phyloP scores from a whole-genome alignment of 2,888 invertebrate genomes.

The Tiphia femorata region DNA sequence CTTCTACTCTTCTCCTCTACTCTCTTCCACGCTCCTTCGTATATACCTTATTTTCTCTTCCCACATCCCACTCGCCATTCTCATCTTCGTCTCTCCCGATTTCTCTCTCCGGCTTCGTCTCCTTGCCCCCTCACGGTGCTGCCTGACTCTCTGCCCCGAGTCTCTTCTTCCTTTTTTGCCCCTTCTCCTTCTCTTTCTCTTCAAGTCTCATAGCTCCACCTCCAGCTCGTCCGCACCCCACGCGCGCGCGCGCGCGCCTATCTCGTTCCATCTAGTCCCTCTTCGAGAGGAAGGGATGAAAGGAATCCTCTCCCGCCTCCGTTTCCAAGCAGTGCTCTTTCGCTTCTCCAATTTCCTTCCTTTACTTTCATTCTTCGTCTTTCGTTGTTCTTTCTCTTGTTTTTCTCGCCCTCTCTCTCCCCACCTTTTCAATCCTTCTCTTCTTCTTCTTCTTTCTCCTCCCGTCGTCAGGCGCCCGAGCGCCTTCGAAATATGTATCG shows the following conservation, averaged over 20 bases:
- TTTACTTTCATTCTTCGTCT: too few relatives aligned
- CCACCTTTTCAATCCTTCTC: too few relatives aligned
- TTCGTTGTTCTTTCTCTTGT: conserved; percentile 5
- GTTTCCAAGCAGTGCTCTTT: conserved; percentile 34
- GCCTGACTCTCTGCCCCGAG: too few relatives aligned
- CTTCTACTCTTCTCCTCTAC: conserved; percentile 6
- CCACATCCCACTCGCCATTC: conserved; percentile 8
- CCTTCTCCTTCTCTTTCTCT: neutral
- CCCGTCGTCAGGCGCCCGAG: conserved; percentile 20
- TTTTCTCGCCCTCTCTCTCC: conserved; percentile 16
- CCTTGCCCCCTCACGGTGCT: too few relatives aligned
- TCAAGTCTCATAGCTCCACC: conserved; percentile 5
- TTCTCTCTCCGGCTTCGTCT: neutral
- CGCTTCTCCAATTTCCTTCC: conserved; percentile 13
- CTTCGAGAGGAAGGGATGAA: conserved; percentile 33
- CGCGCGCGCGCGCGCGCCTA: too few relatives aligned
- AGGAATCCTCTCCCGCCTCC: conserved; percentile 38
- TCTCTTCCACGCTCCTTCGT: neutral
- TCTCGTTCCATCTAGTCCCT: neutral
- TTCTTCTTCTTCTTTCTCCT: conserved; percentile 20
- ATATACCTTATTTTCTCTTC: neutral
- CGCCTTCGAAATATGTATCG: conserved; percentile 21
- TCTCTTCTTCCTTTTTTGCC: conserved; percentile 10
- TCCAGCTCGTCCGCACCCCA: conserved; percentile 4
- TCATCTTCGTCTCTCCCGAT: conserved; percentile 6